These are phyloP conservation scores for Parnassius orleans DNA, from an alignment of 2,888 invertebrate genomes.

Conservation along the genomic window DNA sequence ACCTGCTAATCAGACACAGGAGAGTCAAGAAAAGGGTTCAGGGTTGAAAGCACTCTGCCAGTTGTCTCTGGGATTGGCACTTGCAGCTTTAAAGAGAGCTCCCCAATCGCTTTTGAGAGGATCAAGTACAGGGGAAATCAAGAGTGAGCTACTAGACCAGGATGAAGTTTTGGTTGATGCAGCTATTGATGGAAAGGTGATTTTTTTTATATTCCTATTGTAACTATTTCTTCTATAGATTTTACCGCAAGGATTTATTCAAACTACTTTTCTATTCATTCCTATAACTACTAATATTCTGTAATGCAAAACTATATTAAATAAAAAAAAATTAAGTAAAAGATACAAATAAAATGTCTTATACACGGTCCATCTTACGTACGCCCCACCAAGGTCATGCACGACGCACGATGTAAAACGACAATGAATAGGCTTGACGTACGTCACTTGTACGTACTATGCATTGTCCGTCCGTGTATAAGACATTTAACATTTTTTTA, in stretches of 20 bases:
- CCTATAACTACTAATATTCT: not conserved
- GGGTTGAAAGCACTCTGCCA: conserved; percentile 63
- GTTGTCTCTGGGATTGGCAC: conserved; percentile 57
- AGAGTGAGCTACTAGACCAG: conserved; percentile 81
- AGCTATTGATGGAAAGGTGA: conserved; percentile 85
- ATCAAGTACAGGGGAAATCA: conserved; percentile 39
- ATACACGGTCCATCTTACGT: no score
- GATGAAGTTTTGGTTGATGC: conserved; percentile 90
- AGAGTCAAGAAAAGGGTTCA: conserved; percentile 35
- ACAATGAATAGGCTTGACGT: no score
- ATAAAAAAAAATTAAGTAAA: no score
- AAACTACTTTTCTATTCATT: not conserved
- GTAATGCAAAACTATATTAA: no score
- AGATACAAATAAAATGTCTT: no score
- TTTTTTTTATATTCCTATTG: not conserved
- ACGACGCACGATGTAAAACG: no score
- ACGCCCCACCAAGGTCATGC: no score
- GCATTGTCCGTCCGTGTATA: no score
- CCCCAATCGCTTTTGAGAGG: conserved; percentile 58
- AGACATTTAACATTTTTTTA: no score
- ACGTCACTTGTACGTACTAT: no score
- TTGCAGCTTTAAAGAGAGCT: conserved; percentile 67
- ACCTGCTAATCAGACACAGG: conserved; percentile 34
- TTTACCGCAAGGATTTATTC: not conserved
- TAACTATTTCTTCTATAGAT: not conserved